These are phyloP conservation scores for Drosophila navojoa DNA, from an alignment of 1,140 invertebrate genomes.

Conservation along the genomic window DNA sequence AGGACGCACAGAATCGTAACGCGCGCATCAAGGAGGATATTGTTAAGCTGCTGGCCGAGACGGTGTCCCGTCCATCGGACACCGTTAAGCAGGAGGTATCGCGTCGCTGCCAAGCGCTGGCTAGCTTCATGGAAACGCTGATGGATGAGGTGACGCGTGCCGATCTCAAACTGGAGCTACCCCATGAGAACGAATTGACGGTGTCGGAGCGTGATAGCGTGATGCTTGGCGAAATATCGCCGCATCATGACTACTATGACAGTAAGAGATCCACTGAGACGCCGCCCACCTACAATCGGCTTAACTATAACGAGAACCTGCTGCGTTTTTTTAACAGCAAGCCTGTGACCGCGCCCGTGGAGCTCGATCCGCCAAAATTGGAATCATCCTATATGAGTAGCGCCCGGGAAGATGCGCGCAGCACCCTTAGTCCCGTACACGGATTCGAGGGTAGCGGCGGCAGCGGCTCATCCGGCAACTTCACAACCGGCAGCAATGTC, in stretches of 20 bases:
- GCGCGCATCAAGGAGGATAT: constrained; percentile 89
- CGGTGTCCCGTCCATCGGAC: constrained; percentile 86
- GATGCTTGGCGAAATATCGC: constrained; percentile 93
- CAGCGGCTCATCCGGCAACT: constrained; percentile 86
- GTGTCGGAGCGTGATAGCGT: constrained; percentile 91
- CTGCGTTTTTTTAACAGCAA: constrained; percentile 94
- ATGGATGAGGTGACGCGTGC: constrained; percentile 87
- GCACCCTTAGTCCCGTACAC: constrained; percentile 67
- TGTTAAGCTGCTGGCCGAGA: constrained; percentile 87
- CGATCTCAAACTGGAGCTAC: constrained; percentile 86
- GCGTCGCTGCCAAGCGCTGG: constrained; percentile 89
- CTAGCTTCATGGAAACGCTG: constrained; percentile 90
- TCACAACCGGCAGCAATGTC: constrained; percentile 85
- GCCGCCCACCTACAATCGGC: constrained; percentile 92
- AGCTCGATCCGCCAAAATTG: constrained; percentile 81
- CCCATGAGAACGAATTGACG: constrained; percentile 84
- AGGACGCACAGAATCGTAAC: constrained; percentile 87
- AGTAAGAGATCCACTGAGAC: constrained; percentile 93
- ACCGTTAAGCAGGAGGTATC: constrained; percentile 87
- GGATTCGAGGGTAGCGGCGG: constrained; percentile 84
- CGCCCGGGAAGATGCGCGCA: constrained; percentile 57
- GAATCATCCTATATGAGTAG: constrained; percentile 64
- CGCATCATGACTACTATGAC: constrained; percentile 91
- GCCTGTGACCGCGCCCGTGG: constrained; percentile 86
- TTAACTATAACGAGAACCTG: constrained; percentile 94